Evolutionary conservation across 1,140 invertebrate genomes (phyloP).

Genomic region (Zaprionus africanus): DNA sequence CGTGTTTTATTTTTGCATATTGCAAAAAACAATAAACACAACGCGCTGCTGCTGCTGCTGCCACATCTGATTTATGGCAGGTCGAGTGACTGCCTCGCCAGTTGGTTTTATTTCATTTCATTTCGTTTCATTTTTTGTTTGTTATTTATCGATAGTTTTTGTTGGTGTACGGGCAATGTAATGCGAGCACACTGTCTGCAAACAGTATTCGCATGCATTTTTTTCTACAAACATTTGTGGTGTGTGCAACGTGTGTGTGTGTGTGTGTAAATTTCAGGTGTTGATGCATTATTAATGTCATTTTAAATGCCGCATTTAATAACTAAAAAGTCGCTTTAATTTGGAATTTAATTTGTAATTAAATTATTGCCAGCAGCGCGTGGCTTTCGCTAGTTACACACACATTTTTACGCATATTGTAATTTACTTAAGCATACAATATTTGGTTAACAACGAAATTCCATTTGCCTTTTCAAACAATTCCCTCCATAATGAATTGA

Average conservation of each 20-base stretch:
- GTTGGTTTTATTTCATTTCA: slow-evolving; percentile 1
- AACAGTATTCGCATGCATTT: not conserved
- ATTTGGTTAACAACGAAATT: slow-evolving; percentile 32
- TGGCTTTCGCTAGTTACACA: slow-evolving; percentile 44
- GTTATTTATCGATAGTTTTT: slow-evolving; percentile 68
- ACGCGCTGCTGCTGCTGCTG: not conserved
- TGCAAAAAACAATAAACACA: slow-evolving; percentile 50
- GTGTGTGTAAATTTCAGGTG: slow-evolving; percentile 62
- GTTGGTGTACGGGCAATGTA: slow-evolving; percentile 61
- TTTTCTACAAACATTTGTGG: not conserved
- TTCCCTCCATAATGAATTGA: slow-evolving; percentile 57
- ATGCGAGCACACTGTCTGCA: slow-evolving; percentile 25
- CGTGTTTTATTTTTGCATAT: slow-evolving; percentile 40
- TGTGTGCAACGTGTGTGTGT: slow-evolving; percentile 5
- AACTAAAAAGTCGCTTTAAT: slow-evolving; percentile 72
- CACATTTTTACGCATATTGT: slow-evolving; percentile 36
- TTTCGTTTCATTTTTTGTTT: not conserved
- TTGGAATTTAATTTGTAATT: slow-evolving; percentile 79
- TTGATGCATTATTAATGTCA: slow-evolving; percentile 78
- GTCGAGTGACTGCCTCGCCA: not conserved
- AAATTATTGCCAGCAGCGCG: slow-evolving; percentile 62
- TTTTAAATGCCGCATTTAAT: slow-evolving; percentile 71
- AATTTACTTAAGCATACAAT: slow-evolving; percentile 70
- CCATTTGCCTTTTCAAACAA: slow-evolving; percentile 65
- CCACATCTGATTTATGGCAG: slow-evolving; percentile 6